phyloP scores from a whole-genome alignment of 1,140 invertebrate species.

The Parasteatoda tepidariorum region DNA sequence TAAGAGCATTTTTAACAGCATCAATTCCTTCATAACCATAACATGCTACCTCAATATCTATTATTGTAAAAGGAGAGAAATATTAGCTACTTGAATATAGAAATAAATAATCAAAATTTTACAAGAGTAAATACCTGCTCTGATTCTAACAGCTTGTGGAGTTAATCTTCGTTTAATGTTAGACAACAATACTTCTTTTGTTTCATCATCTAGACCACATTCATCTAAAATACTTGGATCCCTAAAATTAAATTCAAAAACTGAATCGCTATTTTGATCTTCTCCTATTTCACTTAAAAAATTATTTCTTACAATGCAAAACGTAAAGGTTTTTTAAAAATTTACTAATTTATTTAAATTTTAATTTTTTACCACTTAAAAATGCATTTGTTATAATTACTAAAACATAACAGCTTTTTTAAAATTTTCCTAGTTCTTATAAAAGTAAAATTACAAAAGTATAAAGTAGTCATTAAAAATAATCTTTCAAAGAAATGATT shows the following conservation, averaged over 20 bases:
- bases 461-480: too few species aligned
- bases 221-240: slow-evolving; percentile 95
- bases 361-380: too few species aligned
- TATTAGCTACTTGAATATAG: not conserved
- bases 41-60: slow-evolving; percentile 96
- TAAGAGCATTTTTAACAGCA: slow-evolving; percentile 95
- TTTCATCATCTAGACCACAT: slow-evolving; percentile 92
- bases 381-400: too few species aligned
- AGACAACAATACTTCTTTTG: slow-evolving; percentile 90
- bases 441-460: too few species aligned
- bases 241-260: slow-evolving; percentile 72
- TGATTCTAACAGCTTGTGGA: slow-evolving; percentile 97
- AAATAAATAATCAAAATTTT: not conserved
- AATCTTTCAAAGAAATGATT: too few species aligned
- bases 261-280: too few species aligned
- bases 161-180: slow-evolving; percentile 97
- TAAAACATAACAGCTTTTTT: too few species aligned
- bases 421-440: too few species aligned
- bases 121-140: slow-evolving; percentile 75
- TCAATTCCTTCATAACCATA: slow-evolving; percentile 98
- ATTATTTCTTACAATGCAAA: not conserved
- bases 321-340: not conserved
- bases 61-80: not conserved
- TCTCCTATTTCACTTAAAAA: slow-evolving; percentile 3
- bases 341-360: too few species aligned